Evolutionary conservation across 2,888 invertebrate genomes (phyloP).

Genomic region (Latheticus oryzae): DNA sequence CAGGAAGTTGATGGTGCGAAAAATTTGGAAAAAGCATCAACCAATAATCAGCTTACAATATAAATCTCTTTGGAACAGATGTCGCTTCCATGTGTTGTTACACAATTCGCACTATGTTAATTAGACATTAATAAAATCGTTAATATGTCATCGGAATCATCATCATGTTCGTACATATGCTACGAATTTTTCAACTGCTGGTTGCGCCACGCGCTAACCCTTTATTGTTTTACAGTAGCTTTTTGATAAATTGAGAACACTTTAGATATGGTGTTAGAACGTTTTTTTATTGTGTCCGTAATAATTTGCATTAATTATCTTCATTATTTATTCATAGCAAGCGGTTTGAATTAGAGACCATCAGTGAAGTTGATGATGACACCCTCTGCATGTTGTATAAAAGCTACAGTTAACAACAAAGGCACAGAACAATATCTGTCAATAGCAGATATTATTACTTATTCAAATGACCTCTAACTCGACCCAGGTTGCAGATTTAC

Average conservation of each 20-base stretch:
- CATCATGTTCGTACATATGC: conserved; percentile 6
- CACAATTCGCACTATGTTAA: conserved; percentile 14
- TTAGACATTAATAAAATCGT: conserved; percentile 15
- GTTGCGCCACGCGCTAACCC: conserved; percentile 5
- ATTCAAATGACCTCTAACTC: too few relatives aligned
- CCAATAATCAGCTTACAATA: too few relatives aligned
- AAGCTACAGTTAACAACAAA: too few relatives aligned
- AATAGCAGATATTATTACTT: too few relatives aligned
- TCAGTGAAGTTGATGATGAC: too few relatives aligned
- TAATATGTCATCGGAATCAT: conserved; percentile 11
- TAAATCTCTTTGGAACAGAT: too few relatives aligned
- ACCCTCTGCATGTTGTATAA: too few relatives aligned
- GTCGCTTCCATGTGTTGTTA: conserved; percentile 5
- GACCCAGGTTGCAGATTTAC: too few relatives aligned
- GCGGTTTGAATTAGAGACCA: too few relatives aligned
- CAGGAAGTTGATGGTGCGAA: conserved; percentile 6
- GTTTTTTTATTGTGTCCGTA: too few relatives aligned
- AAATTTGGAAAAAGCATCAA: neutral
- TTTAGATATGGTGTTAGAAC: conserved; percentile 24
- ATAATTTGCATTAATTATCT: conserved; percentile 20
- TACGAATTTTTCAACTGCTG: conserved; percentile 11
- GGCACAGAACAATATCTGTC: too few relatives aligned
- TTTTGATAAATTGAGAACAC: conserved; percentile 17
- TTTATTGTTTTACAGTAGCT: conserved; percentile 10
- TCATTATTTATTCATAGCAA: conserved; percentile 10